These are phyloP conservation scores for Onychomys torridus DNA, from an alignment of 2,797 vertebrate species.

Conservation along the genomic window DNA sequence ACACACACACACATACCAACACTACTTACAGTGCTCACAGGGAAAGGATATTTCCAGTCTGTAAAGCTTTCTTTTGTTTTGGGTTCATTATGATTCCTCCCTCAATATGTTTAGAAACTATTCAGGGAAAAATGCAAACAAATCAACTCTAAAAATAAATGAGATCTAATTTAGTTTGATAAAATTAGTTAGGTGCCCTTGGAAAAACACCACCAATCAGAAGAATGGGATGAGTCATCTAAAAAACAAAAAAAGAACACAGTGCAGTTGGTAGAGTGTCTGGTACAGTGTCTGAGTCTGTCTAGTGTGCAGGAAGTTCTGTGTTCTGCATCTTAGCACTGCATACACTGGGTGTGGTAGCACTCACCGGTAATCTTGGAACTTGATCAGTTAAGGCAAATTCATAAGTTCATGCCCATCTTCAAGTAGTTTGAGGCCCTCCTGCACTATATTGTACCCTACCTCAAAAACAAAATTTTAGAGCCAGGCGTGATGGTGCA, in stretches of 20 bases:
- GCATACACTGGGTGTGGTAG: background rate
- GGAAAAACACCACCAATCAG: slow-evolving; percentile 34
- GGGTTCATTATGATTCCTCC: slow-evolving; percentile 14
- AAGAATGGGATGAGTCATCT: background rate
- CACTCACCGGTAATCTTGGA: background rate
- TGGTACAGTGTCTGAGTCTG: background rate
- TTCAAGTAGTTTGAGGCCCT: background rate
- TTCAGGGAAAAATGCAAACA: slow-evolving; percentile 10
- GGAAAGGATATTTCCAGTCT: background rate
- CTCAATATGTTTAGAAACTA: slow-evolving; percentile 16
- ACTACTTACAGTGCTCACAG: background rate
- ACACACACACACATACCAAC: background rate
- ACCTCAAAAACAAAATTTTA: background rate
- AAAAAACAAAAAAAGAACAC: background rate
- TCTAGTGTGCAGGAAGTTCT: background rate
- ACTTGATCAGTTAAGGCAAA: background rate
- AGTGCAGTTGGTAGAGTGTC: background rate
- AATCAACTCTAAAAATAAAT: background rate
- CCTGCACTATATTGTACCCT: background rate
- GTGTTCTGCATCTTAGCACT: background rate
- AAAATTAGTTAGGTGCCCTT: background rate
- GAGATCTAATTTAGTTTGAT: background rate
- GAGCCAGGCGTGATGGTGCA: background rate
- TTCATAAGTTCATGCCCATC: background rate
- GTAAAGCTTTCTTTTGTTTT: slow-evolving; percentile 21